phyloP scores from a whole-genome alignment of 2,888 invertebrate species.

The Aleiodes testaceus region DNA sequence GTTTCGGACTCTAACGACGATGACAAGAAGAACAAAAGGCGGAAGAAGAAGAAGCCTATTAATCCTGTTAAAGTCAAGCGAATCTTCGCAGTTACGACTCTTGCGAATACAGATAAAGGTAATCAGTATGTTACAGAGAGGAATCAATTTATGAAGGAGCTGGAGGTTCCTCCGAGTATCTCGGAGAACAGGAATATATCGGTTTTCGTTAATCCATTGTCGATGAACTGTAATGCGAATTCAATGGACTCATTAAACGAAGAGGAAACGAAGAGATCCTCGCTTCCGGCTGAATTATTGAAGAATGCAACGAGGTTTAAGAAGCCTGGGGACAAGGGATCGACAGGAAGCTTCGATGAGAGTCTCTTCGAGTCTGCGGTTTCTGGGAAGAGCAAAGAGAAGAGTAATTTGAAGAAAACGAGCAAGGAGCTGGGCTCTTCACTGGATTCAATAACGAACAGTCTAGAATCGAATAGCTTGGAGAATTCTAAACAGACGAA shows the following conservation, averaged over 20 bases:
- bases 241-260: conserved; percentile 66
- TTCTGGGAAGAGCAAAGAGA: conserved; percentile 40
- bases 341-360: conserved; percentile 67
- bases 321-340: conserved; percentile 66
- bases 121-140: conserved; percentile 72
- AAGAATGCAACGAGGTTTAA: conserved; percentile 69
- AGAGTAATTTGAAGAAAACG: conserved; percentile 56
- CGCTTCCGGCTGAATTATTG: conserved; percentile 61
- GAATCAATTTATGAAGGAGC: conserved; percentile 71
- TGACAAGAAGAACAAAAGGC: conserved; percentile 62
- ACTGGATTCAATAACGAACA: conserved; percentile 68
- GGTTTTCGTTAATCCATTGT: conserved; percentile 80
- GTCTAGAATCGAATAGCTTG: conserved; percentile 68
- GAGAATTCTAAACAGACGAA: conserved; percentile 55
- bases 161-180: conserved; percentile 74
- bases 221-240: conserved; percentile 65
- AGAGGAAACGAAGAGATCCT: conserved; percentile 54
- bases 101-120: conserved; percentile 71
- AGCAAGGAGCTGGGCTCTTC: conserved; percentile 68
- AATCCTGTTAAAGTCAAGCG: conserved; percentile 73
- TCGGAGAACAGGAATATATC: conserved; percentile 76
- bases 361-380: conserved; percentile 67
- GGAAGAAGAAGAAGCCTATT: conserved; percentile 58
- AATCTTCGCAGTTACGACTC: conserved; percentile 76
- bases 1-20: conserved; percentile 73